Evolutionary conservation across 1,140 invertebrate species (phyloP).

Genomic region (Cotesia typhae): DNA sequence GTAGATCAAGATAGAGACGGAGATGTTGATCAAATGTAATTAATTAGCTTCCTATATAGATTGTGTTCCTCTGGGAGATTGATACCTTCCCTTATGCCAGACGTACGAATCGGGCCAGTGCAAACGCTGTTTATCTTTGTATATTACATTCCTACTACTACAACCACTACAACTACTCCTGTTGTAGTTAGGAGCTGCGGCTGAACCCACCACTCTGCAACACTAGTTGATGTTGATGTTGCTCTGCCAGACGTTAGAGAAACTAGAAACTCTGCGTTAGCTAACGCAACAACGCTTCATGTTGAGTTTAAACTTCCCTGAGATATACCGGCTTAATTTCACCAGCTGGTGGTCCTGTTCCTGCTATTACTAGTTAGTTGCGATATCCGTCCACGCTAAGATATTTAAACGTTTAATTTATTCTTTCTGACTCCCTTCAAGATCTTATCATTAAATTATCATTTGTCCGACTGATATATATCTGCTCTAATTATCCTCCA

Average conservation of each 20-base stretch:
- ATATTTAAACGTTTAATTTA: constrained; percentile 21
- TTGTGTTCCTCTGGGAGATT: constrained; percentile 25
- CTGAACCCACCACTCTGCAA: background rate
- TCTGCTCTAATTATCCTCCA: constrained; percentile 26
- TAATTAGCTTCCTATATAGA: constrained; percentile 24
- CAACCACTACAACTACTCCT: too few species aligned
- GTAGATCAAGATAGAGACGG: background rate
- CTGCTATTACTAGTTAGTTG: background rate
- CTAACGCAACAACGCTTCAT: background rate
- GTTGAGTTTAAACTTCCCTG: background rate
- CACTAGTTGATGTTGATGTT: background rate
- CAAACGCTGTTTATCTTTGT: constrained; percentile 11
- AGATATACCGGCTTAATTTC: background rate
- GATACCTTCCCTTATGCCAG: constrained; percentile 24
- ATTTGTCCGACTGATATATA: constrained; percentile 34
- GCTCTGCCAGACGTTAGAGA: too few species aligned
- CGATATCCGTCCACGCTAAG: background rate
- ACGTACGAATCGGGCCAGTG: constrained; percentile 2
- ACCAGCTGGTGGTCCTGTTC: too few species aligned
- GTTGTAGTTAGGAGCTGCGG: too few species aligned
- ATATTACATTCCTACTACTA: constrained; percentile 15
- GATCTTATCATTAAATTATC: constrained; percentile 37
- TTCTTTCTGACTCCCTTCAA: background rate
- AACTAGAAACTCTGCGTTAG: constrained; percentile 11
- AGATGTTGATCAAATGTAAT: constrained; percentile 31